phyloP scores from a whole-genome alignment of 2,797 vertebrate genomes.

The Glyptemys insculpta region DNA sequence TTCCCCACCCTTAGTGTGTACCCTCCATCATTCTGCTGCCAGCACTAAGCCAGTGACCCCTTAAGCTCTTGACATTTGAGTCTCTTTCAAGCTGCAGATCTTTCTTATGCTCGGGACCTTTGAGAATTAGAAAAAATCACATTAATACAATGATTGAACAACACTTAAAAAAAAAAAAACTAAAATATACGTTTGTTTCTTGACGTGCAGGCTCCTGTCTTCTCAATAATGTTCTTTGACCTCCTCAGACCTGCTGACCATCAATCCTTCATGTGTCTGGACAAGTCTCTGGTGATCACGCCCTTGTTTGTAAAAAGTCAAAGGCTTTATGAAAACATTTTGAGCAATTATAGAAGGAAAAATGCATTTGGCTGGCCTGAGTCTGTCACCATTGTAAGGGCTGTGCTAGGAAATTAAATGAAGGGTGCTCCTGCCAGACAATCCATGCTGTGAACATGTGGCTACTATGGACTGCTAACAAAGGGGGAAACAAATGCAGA shows the following conservation, averaged over 20 bases:
- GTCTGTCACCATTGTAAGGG: slow-evolving; percentile 38
- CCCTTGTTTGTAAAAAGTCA: slow-evolving; percentile 47
- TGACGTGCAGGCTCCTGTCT: neutral
- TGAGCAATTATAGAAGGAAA: slow-evolving; percentile 57
- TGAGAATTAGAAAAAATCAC: neutral
- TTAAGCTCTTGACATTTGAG: neutral
- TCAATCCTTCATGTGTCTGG: slow-evolving; percentile 9
- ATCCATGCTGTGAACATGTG: slow-evolving; percentile 49
- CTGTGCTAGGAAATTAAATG: slow-evolving; percentile 49
- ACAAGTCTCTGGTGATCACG: neutral
- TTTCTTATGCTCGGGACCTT: neutral
- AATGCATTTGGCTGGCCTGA: slow-evolving; percentile 26
- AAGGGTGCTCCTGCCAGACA: neutral
- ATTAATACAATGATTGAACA: slow-evolving; percentile 11
- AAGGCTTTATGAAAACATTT: slow-evolving; percentile 65
- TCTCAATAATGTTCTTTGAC: slow-evolving; percentile 3
- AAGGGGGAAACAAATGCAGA: slow-evolving; percentile 18
- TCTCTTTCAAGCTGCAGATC: neutral
- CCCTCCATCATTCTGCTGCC: neutral
- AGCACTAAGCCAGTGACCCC: neutral
- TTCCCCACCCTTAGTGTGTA: neutral
- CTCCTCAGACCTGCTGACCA: neutral
- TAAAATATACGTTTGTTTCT: neutral
- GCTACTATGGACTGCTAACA: slow-evolving; percentile 52
- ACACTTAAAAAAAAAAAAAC: slow-evolving; percentile 3